Evolutionary conservation across 2,888 invertebrate genomes (phyloP).

Genomic region (Nebria brevicollis): DNA sequence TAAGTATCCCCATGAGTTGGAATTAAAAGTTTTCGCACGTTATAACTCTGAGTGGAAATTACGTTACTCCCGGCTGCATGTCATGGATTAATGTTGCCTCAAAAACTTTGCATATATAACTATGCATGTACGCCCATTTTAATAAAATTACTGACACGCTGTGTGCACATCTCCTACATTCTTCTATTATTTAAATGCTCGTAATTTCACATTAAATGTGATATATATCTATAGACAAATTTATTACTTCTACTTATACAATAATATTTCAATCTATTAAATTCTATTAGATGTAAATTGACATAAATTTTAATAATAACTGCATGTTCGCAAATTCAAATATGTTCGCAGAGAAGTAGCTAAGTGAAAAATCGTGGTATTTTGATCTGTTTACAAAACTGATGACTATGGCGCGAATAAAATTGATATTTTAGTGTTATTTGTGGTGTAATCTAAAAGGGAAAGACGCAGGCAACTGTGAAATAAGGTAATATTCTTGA

Average conservation of each 20-base stretch:
- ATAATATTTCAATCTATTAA: no score
- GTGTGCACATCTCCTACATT: background rate
- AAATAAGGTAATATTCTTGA: conserved; percentile 37
- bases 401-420: background rate
- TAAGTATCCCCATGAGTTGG: conserved; percentile 8
- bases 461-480: background rate
- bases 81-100: background rate
- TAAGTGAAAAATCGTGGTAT: background rate
- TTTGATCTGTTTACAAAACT: background rate
- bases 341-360: background rate
- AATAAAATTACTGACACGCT: background rate
- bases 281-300: no score
- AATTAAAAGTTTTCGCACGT: conserved; percentile 17
- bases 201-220: no score
- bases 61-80: background rate
- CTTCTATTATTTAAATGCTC: no score
- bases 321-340: background rate
- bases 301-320: background rate
- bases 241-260: no score
- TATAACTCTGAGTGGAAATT: conserved; percentile 10
- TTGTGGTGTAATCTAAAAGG: background rate
- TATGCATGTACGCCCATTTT: background rate
- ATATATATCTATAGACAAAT: no score
- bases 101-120: conserved; percentile 4
- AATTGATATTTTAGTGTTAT: background rate